Conservation (phyloP, 2,113 vertebrate genomes). For the Spea multiplicata region DNA sequence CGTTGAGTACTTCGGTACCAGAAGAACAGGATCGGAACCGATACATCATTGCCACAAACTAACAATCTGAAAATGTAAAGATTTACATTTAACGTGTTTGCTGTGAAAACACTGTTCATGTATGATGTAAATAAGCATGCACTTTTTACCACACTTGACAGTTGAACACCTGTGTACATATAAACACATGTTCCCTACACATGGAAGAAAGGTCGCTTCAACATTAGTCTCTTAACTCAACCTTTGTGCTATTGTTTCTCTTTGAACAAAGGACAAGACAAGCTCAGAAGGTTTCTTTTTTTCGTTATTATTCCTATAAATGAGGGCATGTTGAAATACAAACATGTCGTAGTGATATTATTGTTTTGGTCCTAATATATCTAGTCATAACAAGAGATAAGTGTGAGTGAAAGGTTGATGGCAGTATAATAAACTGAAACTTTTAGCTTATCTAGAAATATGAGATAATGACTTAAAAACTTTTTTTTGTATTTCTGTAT, state of each 20-base stretch:
- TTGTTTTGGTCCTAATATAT: slow-evolving; percentile 25
- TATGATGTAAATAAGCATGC: background rate
- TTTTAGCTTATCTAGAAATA: too few species aligned
- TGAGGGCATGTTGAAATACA: slow-evolving; percentile 28
- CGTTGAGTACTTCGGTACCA: too few species aligned
- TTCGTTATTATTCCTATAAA: slow-evolving; percentile 25
- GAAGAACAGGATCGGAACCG: too few species aligned
- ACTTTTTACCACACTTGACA: slow-evolving; percentile 13
- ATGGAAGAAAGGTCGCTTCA: slow-evolving; percentile 14
- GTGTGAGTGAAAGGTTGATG: background rate
- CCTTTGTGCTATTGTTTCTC: slow-evolving; percentile 11
- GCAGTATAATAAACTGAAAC: too few species aligned
- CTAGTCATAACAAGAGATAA: slow-evolving; percentile 12
- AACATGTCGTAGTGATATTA: slow-evolving; percentile 11
- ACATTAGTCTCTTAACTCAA: background rate
- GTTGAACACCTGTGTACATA: slow-evolving; percentile 36
- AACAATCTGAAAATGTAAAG: background rate
- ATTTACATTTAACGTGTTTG: background rate
- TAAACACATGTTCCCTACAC: slow-evolving; percentile 24
- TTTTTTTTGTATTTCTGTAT: too few species aligned
- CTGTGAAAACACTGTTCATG: background rate
- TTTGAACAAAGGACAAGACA: slow-evolving; percentile 22
- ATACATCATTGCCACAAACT: background rate
- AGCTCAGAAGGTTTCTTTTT: slow-evolving; percentile 8
- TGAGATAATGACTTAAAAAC: too few species aligned